Conservation (phyloP, 2,113 vertebrate species). For the zebrafish (Danio rerio) region DNA sequence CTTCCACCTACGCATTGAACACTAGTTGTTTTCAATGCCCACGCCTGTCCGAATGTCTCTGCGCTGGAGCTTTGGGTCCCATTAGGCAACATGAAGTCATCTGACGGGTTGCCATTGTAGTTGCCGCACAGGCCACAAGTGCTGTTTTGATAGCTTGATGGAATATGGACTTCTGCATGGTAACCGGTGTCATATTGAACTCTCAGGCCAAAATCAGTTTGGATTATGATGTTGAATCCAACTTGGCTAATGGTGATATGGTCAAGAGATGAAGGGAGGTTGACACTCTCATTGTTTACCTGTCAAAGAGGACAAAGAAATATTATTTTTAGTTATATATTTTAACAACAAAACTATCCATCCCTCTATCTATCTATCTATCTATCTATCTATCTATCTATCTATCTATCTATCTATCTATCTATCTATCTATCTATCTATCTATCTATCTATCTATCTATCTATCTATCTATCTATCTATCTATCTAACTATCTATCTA, state of each 20-base stretch:
- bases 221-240: slow-evolving; percentile 67
- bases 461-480: too few relatives aligned
- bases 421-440: too few relatives aligned
- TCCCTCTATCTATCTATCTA: too few relatives aligned
- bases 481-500: too few relatives aligned
- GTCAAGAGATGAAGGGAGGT: slow-evolving; percentile 66
- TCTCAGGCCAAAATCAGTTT: slow-evolving; percentile 69
- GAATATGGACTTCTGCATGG: slow-evolving; percentile 67
- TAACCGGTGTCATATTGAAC: slow-evolving; percentile 70
- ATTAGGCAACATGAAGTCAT: slow-evolving; percentile 71
- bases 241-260: slow-evolving; percentile 67
- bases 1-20: slow-evolving; percentile 58
- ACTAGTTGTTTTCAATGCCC: slow-evolving; percentile 64
- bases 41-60: slow-evolving; percentile 66
- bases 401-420: too few relatives aligned
- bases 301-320: slow-evolving; percentile 18
- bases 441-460: too few relatives aligned
- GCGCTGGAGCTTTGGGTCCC: slow-evolving; percentile 17
- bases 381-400: too few relatives aligned
- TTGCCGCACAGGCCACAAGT: slow-evolving; percentile 77
- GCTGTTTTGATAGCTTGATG: slow-evolving; percentile 64
- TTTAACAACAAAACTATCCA: too few relatives aligned
- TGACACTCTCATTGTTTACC: slow-evolving; percentile 68
- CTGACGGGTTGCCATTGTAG: slow-evolving; percentile 64
- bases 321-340: too few relatives aligned